These are phyloP conservation scores for Pollimyrus isidori DNA, from an alignment of 2,113 vertebrate species.

Conservation along the genomic window DNA sequence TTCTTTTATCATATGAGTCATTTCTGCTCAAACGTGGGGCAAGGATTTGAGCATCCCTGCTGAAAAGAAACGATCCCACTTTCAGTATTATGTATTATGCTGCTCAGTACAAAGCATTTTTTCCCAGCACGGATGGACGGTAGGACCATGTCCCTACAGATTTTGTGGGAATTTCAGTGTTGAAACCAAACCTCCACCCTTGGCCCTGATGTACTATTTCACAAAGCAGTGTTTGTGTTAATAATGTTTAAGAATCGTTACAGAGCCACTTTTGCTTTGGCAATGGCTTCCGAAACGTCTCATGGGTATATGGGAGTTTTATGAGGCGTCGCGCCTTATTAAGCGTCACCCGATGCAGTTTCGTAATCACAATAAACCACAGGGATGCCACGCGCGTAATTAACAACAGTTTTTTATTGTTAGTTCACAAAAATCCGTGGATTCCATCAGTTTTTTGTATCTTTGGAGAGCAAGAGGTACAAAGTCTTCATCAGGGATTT, in stretches of 20 bases:
- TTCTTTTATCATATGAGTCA: background rate
- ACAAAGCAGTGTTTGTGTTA: background rate
- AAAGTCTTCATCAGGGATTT: slow-evolving; percentile 54
- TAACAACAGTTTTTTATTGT: slow-evolving; percentile 54
- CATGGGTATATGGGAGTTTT: background rate
- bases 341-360: background rate
- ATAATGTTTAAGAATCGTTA: background rate
- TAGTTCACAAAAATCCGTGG: slow-evolving; percentile 30
- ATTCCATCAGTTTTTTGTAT: slow-evolving; percentile 16
- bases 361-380: slow-evolving; percentile 22
- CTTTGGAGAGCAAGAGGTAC: slow-evolving; percentile 14
- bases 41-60: background rate
- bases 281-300: background rate
- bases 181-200: background rate
- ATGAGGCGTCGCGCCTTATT: background rate
- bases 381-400: slow-evolving; percentile 36
- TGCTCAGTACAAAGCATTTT: background rate
- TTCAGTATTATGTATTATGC: background rate
- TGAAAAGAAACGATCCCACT: background rate
- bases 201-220: background rate
- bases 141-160: background rate
- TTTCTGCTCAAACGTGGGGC: background rate
- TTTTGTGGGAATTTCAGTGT: background rate
- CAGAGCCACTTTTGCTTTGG: background rate
- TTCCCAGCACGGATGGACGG: background rate